Conservation (phyloP, 2,797 vertebrate genomes). For the Anniella stebbinsi region DNA sequence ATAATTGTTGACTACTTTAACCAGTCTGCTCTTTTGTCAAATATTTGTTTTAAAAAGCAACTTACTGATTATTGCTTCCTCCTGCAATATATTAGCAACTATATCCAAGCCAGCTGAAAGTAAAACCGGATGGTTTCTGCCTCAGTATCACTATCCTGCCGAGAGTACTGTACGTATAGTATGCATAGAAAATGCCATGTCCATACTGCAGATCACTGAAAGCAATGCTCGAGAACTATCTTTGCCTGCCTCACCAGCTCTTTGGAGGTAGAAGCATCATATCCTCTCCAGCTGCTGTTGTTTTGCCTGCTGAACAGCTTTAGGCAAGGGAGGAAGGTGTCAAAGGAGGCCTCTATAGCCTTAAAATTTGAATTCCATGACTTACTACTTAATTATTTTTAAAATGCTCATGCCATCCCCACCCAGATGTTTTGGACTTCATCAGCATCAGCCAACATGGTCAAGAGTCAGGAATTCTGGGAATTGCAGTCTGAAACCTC, state of each 20-base stretch:
- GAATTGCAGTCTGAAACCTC: not conserved
- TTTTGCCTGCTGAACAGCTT: not conserved
- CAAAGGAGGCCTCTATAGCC: not conserved
- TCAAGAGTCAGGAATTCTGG: no score
- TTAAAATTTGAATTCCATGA: not conserved
- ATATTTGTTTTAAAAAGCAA: constrained; percentile 77
- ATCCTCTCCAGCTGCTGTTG: not conserved
- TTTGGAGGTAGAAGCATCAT: not conserved
- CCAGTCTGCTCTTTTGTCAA: constrained; percentile 78
- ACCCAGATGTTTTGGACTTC: no score
- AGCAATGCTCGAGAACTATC: not conserved
- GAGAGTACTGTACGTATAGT: not conserved
- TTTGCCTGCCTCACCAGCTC: not conserved
- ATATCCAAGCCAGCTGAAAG: constrained; percentile 51
- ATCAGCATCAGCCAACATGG: no score
- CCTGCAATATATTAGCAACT: constrained; percentile 56
- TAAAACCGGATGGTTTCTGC: constrained; percentile 63
- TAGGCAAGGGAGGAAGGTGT: not conserved
- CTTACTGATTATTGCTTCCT: constrained; percentile 64
- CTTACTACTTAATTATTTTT: no score
- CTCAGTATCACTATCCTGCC: no score
- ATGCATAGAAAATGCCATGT: not conserved
- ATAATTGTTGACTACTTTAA: constrained; percentile 78
- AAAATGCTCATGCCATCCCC: no score
- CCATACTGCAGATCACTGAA: not conserved